Conservation (phyloP, 2,113 vertebrate species). For the Candoia aspera region DNA sequence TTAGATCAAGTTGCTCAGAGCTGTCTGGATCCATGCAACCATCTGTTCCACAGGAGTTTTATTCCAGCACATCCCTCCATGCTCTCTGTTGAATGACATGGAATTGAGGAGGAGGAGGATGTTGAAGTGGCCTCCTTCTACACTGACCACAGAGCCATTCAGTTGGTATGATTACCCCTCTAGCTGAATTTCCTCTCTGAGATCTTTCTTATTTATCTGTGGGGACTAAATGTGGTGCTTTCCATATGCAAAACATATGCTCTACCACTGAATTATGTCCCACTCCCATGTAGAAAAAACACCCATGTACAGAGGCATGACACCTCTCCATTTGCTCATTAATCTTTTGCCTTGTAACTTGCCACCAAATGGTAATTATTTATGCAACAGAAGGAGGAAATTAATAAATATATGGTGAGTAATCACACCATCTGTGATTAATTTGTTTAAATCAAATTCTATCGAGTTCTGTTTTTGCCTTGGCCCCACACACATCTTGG, state of each 20-base stretch:
- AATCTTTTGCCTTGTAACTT: neutral
- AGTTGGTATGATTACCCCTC: neutral
- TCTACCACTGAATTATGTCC: neutral
- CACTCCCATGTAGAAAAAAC: neutral
- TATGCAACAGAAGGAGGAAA: neutral
- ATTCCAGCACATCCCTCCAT: too few species aligned
- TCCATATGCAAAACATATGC: neutral
- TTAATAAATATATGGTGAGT: neutral
- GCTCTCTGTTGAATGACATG: neutral
- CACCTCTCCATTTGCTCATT: neutral
- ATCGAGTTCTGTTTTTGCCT: neutral
- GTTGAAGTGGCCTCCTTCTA: neutral
- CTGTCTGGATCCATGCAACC: too few species aligned
- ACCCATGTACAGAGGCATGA: neutral
- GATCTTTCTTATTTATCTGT: neutral
- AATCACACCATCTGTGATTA: neutral
- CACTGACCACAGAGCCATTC: neutral
- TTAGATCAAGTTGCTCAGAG: too few species aligned
- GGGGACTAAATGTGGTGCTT: neutral
- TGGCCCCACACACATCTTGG: neutral
- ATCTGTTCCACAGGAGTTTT: too few species aligned
- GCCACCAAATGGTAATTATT: neutral
- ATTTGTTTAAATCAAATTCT: neutral
- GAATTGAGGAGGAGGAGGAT: neutral
- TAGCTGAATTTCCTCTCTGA: neutral